Base-by-base conservation (phyloP, 2,797 vertebrate genomes). In the Gallinago nigripennis region DNA sequence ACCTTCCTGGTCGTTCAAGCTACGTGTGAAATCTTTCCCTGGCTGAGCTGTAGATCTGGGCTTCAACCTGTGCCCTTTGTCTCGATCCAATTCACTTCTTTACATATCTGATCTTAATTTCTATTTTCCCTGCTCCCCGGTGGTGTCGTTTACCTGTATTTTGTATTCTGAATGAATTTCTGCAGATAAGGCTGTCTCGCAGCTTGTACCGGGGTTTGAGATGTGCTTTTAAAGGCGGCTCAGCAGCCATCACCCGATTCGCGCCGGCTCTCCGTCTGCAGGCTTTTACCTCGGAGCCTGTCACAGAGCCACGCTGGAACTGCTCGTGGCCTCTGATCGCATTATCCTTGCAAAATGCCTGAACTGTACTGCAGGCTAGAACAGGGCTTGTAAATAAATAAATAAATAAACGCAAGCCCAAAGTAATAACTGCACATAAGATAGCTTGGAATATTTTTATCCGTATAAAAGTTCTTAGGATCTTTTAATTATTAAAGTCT, bases 231-330 rank as follows among this genome's bases (percentile, higher is more conserved):
- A 4, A 54, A 39, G 90, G 68, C 63, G 61, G 7, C 31, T 57
- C 57, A 63, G 56, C 71, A 82, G 72, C 48, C 75, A 33, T 80
- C 63, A 84, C 78, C 86, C 94, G 84, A 51, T 84, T 9, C 14
- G n/a, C 3, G 2, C 46, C 58, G 48, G 2, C 28, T 65, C 48
- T 54, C 64, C 35, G 0, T 27, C 51, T 69, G 75, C 24, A 60
- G 54, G 71, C 64, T 82, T 46, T 65, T 37, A 30, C 39, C 81
- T 84, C 66, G 7, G 46, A 94, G 80, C 45, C 70, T 82, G n/a
- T 48, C 27, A 17, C 43, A 58, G 65, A 82, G 76, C 53, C 76
- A 14, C 3, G 0, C 71, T 89, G 87, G 94, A 90, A 33, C 86
- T 92, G 72, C 83, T 90, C 12, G 2, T 86, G 90, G 73, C 65